These are phyloP conservation scores for Xenentodon cancila DNA, from an alignment of 2,797 vertebrate genomes.

Conservation along the genomic window DNA sequence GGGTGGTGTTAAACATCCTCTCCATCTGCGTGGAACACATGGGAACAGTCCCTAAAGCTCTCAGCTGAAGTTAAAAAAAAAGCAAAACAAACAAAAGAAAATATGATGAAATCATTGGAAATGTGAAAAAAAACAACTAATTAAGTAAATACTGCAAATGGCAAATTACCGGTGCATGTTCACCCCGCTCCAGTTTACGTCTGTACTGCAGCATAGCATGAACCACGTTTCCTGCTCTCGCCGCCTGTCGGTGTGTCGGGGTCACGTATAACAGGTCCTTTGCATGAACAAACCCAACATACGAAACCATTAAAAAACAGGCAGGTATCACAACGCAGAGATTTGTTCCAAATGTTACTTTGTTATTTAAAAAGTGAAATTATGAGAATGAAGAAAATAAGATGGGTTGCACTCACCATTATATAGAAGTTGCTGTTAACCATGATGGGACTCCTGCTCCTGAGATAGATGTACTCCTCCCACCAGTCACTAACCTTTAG, in stretches of 20 bases:
- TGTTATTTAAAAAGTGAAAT: not conserved
- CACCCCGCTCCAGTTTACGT: slow-evolving; percentile 91
- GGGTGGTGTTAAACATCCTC: slow-evolving; percentile 95
- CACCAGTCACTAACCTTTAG: slow-evolving; percentile 96
- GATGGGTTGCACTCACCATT: slow-evolving; percentile 77
- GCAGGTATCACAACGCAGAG: not conserved
- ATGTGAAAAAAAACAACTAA: not conserved
- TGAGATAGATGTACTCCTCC: slow-evolving; percentile 95
- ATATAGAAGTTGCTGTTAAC: slow-evolving; percentile 97
- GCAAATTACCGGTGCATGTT: slow-evolving; percentile 87
- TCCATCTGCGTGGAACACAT: slow-evolving; percentile 97
- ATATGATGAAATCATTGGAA: not conserved
- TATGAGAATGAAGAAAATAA: not conserved
- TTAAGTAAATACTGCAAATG: rapidly evolving
- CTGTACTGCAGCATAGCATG: slow-evolving; percentile 92
- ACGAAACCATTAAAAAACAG: not conserved
- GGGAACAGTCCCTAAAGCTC: slow-evolving; percentile 89
- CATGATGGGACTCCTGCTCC: slow-evolving; percentile 90
- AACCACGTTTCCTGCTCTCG: slow-evolving; percentile 88
- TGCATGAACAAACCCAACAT: slow-evolving; percentile 5
- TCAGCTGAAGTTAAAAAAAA: slow-evolving; percentile 79
- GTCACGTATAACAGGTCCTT: slow-evolving; percentile 90
- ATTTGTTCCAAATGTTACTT: not conserved
- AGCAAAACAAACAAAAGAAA: not conserved
- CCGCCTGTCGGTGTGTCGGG: slow-evolving; percentile 87